Evolutionary conservation across 1,140 invertebrate genomes (phyloP).

Genomic region (Campoletis sonorensis): DNA sequence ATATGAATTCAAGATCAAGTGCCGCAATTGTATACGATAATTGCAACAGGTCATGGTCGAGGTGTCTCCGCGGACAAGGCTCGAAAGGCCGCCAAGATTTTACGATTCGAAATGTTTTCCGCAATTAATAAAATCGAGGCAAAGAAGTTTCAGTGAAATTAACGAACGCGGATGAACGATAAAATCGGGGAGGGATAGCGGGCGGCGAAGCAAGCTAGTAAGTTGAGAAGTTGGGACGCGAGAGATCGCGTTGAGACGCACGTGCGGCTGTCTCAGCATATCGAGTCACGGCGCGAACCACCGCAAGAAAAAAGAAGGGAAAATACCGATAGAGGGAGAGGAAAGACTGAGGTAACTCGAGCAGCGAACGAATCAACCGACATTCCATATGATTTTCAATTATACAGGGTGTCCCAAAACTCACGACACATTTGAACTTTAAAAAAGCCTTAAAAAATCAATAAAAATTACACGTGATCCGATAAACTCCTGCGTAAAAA

Average conservation of each 20-base stretch:
- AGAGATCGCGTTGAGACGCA: conserved; percentile 47
- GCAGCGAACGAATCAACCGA: conserved; percentile 32
- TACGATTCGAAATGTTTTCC: neutral
- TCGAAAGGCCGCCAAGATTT: neutral
- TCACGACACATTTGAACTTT: too few species aligned
- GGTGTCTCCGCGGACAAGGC: too few species aligned
- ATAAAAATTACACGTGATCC: too few species aligned
- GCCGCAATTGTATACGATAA: too few species aligned
- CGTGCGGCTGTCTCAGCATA: conserved; percentile 59
- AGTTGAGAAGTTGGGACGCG: conserved; percentile 60
- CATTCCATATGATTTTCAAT: conserved; percentile 22
- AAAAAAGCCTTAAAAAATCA: too few species aligned
- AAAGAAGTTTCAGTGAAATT: neutral
- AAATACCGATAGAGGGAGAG: neutral
- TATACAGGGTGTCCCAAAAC: neutral
- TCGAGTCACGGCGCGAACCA: conserved; percentile 48
- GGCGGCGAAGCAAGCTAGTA: conserved; percentile 42
- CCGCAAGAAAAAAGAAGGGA: neutral
- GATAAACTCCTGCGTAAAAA: too few species aligned
- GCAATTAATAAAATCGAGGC: neutral
- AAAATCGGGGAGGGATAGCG: neutral
- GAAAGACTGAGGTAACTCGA: conserved; percentile 39
- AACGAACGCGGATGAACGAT: neutral
- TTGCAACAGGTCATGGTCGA: too few species aligned
- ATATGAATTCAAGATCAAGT: too few species aligned